Percentiles rank a stretch among this genome's conserved stretches.
phyloP scores from a whole-genome alignment of 1,140 invertebrate species.

The Diuraphis noxia region DNA sequence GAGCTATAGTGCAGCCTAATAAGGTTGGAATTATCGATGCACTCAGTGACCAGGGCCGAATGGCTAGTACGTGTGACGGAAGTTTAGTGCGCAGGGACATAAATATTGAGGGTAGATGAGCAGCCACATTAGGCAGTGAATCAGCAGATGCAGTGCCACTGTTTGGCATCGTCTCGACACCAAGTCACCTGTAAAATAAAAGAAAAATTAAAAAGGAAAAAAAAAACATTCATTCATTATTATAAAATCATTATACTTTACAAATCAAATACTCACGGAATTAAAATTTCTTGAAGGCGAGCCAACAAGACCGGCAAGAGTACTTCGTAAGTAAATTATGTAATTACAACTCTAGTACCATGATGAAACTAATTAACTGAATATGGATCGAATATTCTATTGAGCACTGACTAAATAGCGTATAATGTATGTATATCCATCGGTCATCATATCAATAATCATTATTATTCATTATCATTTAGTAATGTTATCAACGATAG shows the following conservation, averaged over 20 bases:
- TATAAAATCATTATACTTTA: not conserved
- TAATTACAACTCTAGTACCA: not conserved
- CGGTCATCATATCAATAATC: not conserved
- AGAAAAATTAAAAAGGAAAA: not conserved
- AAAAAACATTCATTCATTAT: not conserved
- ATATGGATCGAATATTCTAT: not conserved
- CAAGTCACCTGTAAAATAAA: not conserved
- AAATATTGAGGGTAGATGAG: constrained; percentile 50
- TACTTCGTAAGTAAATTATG: not conserved
- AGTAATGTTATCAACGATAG: not conserved
- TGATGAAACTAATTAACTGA: constrained; percentile 22
- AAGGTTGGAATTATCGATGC: constrained; percentile 88
- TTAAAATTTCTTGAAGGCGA: not conserved
- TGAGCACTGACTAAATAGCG: not conserved
- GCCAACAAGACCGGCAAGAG: not conserved
- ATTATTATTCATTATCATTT: constrained; percentile 20
- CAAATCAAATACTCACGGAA: not conserved
- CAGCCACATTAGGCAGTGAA: constrained; percentile 44
- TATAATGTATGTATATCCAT: not conserved
- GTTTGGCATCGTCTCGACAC: constrained; percentile 26
- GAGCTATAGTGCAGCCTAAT: constrained; percentile 82
- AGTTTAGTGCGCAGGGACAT: constrained; percentile 60
- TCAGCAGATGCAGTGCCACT: constrained; percentile 35
- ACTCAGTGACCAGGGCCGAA: constrained; percentile 90
- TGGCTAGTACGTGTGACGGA: constrained; percentile 81